Evolutionary conservation across 2,888 invertebrate genomes (phyloP), one percentile per base, ranked within the genome.

Genomic region (Bellardia pandia): DNA sequence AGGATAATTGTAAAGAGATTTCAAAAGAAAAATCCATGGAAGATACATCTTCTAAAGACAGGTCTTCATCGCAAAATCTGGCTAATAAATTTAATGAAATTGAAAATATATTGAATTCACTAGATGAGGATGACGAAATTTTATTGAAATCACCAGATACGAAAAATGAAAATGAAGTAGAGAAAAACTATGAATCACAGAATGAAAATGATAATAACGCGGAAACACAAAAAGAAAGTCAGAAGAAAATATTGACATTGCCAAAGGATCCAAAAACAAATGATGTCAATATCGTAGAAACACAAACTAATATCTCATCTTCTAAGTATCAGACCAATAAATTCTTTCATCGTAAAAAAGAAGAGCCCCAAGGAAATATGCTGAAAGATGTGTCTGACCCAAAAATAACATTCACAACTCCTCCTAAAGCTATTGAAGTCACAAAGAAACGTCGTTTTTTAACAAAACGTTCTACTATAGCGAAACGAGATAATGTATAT

Each of bases 401-500:
- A 68, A 66, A 58, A 8, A n/a, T 14, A 13, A 66, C 68, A 87
- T 72, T 33, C 23, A 23, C 23, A 23, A 23, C 23, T 75, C 16
- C 85, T 56, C 13, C 7, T 23, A 62, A 83, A 80, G n/a, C 40
- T 16, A 11, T 58, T 45, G 2, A 9, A 8, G 2, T 3, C 14
- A 0, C n/a, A 4, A 37, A 74, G 30, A 66, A 68, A 30, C 40
- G 51, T 51, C 14, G 51, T 14, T 8, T 40, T 45, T 6, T 16
- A 60, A 45, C 6, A 23, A 80, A 72, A 56, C 75, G 75, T 9
- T 66, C 76, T 5, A 33, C 76, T 5, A 33, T 16, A 75, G 9
- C 30, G 16, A 78, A 14, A 58, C 78, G 37, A 53, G 88, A 88
- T 1, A 84, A 79, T 0, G 76, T 93, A 7, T 93, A 92, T 62